phyloP scores from a whole-genome alignment of 2,888 invertebrate genomes.

The Octodonta nipae region DNA sequence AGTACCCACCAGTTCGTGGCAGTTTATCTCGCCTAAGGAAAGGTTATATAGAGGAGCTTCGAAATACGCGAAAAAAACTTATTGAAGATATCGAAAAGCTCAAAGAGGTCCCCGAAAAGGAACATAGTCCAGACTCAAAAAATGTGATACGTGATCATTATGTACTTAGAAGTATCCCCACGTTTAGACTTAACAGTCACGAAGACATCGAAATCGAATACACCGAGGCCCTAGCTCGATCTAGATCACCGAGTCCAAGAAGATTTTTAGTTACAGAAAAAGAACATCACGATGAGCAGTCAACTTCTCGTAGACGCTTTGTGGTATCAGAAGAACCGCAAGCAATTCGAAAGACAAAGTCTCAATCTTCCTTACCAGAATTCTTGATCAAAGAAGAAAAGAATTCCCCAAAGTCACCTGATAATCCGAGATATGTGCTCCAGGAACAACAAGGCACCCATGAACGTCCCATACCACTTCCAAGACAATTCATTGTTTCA shows the following conservation, averaged over 20 bases:
- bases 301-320: slow-evolving; percentile 18
- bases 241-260: slow-evolving; percentile 16
- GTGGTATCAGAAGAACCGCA: slow-evolving; percentile 15
- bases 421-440: slow-evolving; percentile 14
- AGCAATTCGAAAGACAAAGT: slow-evolving; percentile 10
- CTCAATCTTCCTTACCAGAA: slow-evolving; percentile 17
- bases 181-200: slow-evolving; percentile 16
- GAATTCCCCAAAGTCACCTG: slow-evolving; percentile 8
- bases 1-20: slow-evolving; percentile 9
- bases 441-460: slow-evolving; percentile 13
- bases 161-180: slow-evolving; percentile 10
- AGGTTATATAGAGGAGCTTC: slow-evolving; percentile 9
- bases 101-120: slow-evolving; percentile 3
- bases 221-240: slow-evolving; percentile 10
- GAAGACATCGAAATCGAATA: slow-evolving; percentile 21
- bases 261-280: slow-evolving; percentile 20
- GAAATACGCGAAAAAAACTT: slow-evolving; percentile 6
- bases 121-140: too few species aligned
- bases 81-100: slow-evolving; percentile 7
- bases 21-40: slow-evolving; percentile 10
- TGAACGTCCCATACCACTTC: slow-evolving; percentile 16
- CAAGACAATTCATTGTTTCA: slow-evolving; percentile 18
- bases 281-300: slow-evolving; percentile 7
- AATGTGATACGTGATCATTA: not conserved
- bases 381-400: slow-evolving; percentile 16